Conservation (phyloP, 2,888 invertebrate genomes). For the Teleogryllus oceanicus region DNA sequence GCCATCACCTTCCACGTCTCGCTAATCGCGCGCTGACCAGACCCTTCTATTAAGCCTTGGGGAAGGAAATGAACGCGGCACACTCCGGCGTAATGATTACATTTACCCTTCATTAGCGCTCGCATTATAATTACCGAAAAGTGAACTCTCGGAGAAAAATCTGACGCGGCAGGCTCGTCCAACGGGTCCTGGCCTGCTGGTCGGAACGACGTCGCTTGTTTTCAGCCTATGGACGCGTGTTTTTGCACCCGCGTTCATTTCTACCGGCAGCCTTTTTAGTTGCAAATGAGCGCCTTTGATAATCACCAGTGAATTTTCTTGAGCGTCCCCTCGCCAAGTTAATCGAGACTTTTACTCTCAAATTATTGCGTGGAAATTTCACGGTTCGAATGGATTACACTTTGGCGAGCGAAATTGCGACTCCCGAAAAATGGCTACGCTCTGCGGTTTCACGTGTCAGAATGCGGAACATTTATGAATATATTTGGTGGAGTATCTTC, state of each 20-base stretch:
- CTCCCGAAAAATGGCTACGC: too few relatives aligned
- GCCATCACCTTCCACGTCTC: too few relatives aligned
- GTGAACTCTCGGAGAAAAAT: too few relatives aligned
- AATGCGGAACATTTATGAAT: too few relatives aligned
- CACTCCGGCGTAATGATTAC: background rate
- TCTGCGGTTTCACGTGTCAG: too few relatives aligned
- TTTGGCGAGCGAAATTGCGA: background rate
- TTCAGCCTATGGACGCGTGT: too few relatives aligned
- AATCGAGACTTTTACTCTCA: background rate
- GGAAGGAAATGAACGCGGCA: background rate
- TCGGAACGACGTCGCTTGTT: too few relatives aligned
- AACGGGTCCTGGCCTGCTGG: too few relatives aligned
- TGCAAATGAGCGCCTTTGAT: background rate
- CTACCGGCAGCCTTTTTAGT: background rate
- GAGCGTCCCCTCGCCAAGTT: background rate
- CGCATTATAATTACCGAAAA: background rate
- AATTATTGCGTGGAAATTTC: background rate
- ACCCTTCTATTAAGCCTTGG: background rate
- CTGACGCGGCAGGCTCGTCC: background rate
- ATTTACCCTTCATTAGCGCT: background rate
- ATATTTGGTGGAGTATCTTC: too few relatives aligned
- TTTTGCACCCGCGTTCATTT: background rate
- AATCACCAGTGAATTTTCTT: background rate
- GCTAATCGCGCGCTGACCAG: background rate
- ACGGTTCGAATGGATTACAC: background rate